Evolutionary conservation across 2,797 vertebrate genomes (phyloP), one percentile per base, ranked within the genome.

Genomic region (Syndactyla subalaris): DNA sequence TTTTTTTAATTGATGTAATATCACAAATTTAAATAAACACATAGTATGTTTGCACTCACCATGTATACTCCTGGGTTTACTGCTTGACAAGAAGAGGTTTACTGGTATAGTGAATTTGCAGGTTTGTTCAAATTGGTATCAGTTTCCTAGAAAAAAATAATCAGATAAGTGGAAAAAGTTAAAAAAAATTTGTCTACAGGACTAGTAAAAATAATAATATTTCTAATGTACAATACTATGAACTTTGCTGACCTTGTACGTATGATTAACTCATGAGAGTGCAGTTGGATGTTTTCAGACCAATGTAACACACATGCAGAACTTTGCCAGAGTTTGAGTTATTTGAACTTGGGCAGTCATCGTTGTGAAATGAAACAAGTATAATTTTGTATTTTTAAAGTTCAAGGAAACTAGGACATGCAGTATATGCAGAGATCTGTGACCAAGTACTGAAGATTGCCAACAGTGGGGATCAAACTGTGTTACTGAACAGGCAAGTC

Each of bases 251-350:
- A 38, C 39, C 41, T 80, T 66, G 29, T 88, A 19, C 11, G 9
- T 32, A 57, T 36, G 24, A 82, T 30, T 48, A 80, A 39, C 43
- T 84, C 26, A 13, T 2, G 1, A 68, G 13, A 94, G 20, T 11
- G 24, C 41, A n/a, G 38, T 3, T 84, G 70, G 10, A 57, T 80
- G 88, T 88, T 73, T 84, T 81, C 34, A 61, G 49, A 67, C 68
- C 77, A 75, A 1, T 16, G 36, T 45, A 54, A 76, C 15, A 65
- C 39, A 45, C 0, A 0, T 34, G 38, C 43, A 58, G 62, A 90
- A 43, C 30, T 75, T 76, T 27, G 66, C 10, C 55, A 58, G 73
- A 54, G 43, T 61, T 89, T 73, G 27, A 17, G 36, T 49, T 4
- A 12, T 52, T 83, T 67, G 61, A 72, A 46, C 10, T 55, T 27